Evolutionary conservation across 35 echinoderm and acorn worm genomes (phyloP), one percentile per base, ranked within the genome.

Genomic region (Holothuria glaberrima): DNA sequence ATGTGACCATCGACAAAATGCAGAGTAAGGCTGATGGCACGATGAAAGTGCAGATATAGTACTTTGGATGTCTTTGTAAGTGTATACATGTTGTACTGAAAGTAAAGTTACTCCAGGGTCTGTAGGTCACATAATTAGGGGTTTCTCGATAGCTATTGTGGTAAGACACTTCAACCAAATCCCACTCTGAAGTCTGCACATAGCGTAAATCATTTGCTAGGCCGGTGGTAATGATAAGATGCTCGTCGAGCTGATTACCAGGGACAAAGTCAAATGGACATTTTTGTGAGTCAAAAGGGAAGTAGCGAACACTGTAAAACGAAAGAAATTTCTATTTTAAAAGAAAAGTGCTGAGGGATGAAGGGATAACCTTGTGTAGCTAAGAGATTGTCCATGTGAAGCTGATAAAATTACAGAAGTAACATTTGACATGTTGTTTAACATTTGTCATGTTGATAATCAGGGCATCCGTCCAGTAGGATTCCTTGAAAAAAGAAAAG

Each of bases 221-320:
- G 16, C 24, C 38, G 20, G 36, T 48, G 27, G 38, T 52, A 2
- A 48, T 20, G 13, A 52, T 20, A 5, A 9, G 44, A 33, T 52
- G 44, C 1, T 12, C 7, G 0, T 78, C 38, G 21, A 78, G 41
- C 20, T 41, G 33, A 48, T 78, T 78, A 6, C 50, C 74, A 48
- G 74, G 35, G 14, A 52, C 5, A 48, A 48, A 78, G 13, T 25
- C 6, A 28, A 78, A 78, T 50, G 74, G 38, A 48, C 74, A 78
- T 48, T 21, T 3, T 48, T 78, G 74, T 19, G 21, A 26, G 44
- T 78, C 74, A 35, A 78, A 78, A 21, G 74, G 74, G 50, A 78
- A 78, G 38, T 48, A 78, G 21, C 38, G 44, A 48, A 78, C 27
- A 35, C 74, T 78, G 74, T 48, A 28, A 25, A 78, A 54, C 9